Evolutionary conservation across 1,140 invertebrate genomes (phyloP), one percentile per base, ranked within the genome.

Genomic region (Drosophila triauraria): DNA sequence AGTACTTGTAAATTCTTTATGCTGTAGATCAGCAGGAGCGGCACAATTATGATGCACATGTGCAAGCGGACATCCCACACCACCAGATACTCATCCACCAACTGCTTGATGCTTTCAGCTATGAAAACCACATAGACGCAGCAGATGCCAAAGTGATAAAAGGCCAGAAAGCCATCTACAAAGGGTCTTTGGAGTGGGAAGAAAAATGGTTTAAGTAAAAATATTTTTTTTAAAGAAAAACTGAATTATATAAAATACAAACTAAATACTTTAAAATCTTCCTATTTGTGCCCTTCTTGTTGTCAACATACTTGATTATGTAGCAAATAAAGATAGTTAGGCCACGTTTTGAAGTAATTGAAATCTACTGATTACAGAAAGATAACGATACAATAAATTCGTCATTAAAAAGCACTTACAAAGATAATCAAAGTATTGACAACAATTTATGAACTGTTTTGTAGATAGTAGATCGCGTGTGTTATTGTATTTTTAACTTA

Each of bases 121-220:
- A 98, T 96, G 91, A 98, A 98, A 5, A 98, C 95, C 30, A 97
- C 96, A 93, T 98, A 98, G 3, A 98, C 97, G 83, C 96, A 97
- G 91, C 97, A 98, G 88, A 98, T 98, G 42, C 97, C 97, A 63
- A 98, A 94, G 92, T 98, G 97, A 74, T 97, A 97, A 44, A 97
- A 94, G n/a, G 97, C 95, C 59, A 98, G 94, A 85, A 97, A 96
- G 2, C 94, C 87, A 78, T 96, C 95, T 8, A 96, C 94, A 43
- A 95, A 92, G 17, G 93, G 82, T 25, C 94, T 95, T 30, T 88
- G 27, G 4, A 42, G 30, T 0, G 7, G 15, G 13, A 10, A 15
- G 12, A 8, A 15, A 20, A 40, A n/a, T 8, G 12, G 2, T 6
- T 17, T 32, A 4, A 9, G 38, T 53, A 59, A 53, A 17, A 44